Base-by-base conservation (phyloP, 2,113 vertebrate genomes). In the Oreotrochilus melanogaster region DNA sequence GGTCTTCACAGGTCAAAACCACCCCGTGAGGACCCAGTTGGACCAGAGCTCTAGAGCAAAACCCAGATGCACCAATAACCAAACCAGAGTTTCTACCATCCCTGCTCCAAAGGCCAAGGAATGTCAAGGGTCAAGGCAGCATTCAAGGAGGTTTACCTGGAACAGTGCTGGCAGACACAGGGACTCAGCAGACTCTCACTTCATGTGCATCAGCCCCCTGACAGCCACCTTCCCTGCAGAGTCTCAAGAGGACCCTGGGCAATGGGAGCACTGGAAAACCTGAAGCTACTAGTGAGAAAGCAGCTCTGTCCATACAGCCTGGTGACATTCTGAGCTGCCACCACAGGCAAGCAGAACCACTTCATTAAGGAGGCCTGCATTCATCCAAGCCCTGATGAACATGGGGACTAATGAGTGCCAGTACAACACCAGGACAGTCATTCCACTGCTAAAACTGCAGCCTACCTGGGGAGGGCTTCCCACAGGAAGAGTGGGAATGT, bases 281-380 rank as follows among this genome's bases (percentile, higher is more conserved):
- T 4, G 5, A n/a, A 51, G n/a, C 43, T 65, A 11, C 51, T 43
- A n/a, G 33, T 6, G 5, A 83, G 71, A 45, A 75, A 73, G 48
- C 7, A 76, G 62, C 53, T 60, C 31, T 1, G 2, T 39, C 39
- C 58, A 37, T 57, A 16, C 1, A 3, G 71, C 78, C 43, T 0
- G 0, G 43, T 12, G 25, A 15, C 43, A 24, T 21, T 75, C 82
- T 43, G 51, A 94, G 48, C 45, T 61, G 53, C 45, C 62, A 9
- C 53, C 22, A 7, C 23, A 45, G 58, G n/a, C 67, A 43, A 71
- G 67, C 39, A 31, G 33, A 82, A 37, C 10, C 1, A 1, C 24
- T 57, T 71, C 2, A 0, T 25, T 37, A 17, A 64, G 28, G 71
- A 66, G 21, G 10, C 54, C 71, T 79, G 45, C 58, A 83, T 23